Evolutionary conservation across 2,113 vertebrate genomes (phyloP).

Genomic region (western clawed frog (Xenopus tropicalis)): UCB_Xtro_10.0 CM004445.2:114228501-114229000

Average conservation of each 20-base stretch:
- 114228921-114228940: too few species aligned
- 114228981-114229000: too few species aligned
- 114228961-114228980: too few species aligned
- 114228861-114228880: too few species aligned
- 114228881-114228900: too few species aligned
- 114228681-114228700: constrained; percentile 33
- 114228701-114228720: constrained; percentile 10
- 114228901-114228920: too few species aligned
- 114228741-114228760: constrained; percentile 38
- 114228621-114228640: constrained; percentile 28
- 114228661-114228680: constrained; percentile 38
- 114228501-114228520: too few species aligned
- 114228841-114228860: neutral
- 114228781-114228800: neutral
- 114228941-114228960: too few species aligned
- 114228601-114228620: constrained; percentile 27
- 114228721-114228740: constrained; percentile 32
- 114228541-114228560: neutral
- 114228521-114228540: too few species aligned
- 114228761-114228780: constrained; percentile 1
- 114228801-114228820: neutral
- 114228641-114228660: constrained; percentile 38
- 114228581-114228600: constrained; percentile 15
- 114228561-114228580: constrained; percentile 16
- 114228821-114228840: neutral